Conservation (phyloP, 2,113 vertebrate species). For the Etheostoma spectabile region DNA sequence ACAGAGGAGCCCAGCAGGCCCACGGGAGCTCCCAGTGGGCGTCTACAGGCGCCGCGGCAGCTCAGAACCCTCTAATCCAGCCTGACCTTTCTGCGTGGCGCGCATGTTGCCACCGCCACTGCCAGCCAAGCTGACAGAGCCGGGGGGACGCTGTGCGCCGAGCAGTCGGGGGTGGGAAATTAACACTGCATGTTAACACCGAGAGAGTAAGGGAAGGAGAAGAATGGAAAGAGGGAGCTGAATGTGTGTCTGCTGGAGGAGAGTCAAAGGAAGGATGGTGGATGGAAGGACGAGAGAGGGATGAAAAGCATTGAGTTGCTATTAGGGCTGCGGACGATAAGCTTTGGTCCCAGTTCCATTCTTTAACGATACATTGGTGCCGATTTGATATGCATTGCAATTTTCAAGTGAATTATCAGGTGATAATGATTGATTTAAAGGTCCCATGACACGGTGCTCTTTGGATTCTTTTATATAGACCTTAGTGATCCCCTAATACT, state of each 20-base stretch:
- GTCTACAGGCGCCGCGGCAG: constrained; percentile 15
- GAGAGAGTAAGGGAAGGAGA: background rate
- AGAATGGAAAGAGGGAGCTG: background rate
- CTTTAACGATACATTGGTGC: too few relatives aligned
- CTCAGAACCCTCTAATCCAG: constrained; percentile 51
- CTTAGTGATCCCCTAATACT: too few relatives aligned
- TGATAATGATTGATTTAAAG: too few relatives aligned
- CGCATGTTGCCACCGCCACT: constrained; percentile 9
- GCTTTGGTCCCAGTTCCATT: too few relatives aligned
- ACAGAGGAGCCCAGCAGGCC: background rate
- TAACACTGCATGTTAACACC: background rate
- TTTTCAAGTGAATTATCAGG: too few relatives aligned
- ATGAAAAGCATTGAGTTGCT: background rate
- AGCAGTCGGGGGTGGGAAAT: constrained; percentile 7
- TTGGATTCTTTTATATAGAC: too few relatives aligned
- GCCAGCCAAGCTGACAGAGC: constrained; percentile 35
- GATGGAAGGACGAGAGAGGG: background rate
- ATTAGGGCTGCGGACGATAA: too few relatives aligned
- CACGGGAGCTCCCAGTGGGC: constrained; percentile 35
- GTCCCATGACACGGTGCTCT: too few relatives aligned
- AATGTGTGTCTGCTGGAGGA: background rate
- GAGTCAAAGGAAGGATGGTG: background rate
- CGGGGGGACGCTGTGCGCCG: constrained; percentile 16
- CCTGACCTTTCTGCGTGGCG: constrained; percentile 63
- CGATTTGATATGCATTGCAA: too few relatives aligned